Evolutionary conservation across 2,888 invertebrate species (phyloP), one percentile per base, ranked within the genome.

Genomic region (Drosophila borealis): DNA sequence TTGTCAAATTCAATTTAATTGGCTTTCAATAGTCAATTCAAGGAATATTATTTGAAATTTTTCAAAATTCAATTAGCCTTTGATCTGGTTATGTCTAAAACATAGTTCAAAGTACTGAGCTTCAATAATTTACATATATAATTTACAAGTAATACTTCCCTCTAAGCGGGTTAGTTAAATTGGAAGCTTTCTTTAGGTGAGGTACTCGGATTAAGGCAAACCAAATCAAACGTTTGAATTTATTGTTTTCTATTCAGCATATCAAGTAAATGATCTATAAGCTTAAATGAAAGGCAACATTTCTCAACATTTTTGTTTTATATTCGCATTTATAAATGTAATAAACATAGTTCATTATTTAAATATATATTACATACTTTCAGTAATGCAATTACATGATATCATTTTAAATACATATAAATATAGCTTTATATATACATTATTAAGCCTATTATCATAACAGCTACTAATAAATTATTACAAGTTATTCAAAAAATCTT

Each of bases 381-480:
- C 14, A 60, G 42, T 59, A 45, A 55, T 56, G 37, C 39, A 46
- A 36, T 55, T 76, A 61, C n/a, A 63, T 10, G 19, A 57, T 48
- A 39, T 55, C 34, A 53, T 57, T 54, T 44, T 69, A 49, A 29
- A 57, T 25, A 44, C 19, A 29, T 25, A 48, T 44, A 57, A 34
- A 55, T 53, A 54, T 46, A 51, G 25, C 19, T 44, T 39, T 55
- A 64, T 63, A 51, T 65, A 74, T 44, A 71, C 8, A 48, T 14
- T 19, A 39, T 29, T 39, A 19, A 49, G 9, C 50, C 5, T 51
- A 48, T 55, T 45, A 41, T 41, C 33, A 53, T 53, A 72, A 48
- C 46, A 50, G 50, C 37, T 50, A 50, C 8, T 14, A 67, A 76
- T 70, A 66, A 74, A 62, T 71, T 62, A 76, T 44, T 66, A 62